A percentile compares a stretch with the other conserved stretches of the same genome.
Conservation (phyloP, 2,113 vertebrate genomes). For the Eurystomus gularis region DNA sequence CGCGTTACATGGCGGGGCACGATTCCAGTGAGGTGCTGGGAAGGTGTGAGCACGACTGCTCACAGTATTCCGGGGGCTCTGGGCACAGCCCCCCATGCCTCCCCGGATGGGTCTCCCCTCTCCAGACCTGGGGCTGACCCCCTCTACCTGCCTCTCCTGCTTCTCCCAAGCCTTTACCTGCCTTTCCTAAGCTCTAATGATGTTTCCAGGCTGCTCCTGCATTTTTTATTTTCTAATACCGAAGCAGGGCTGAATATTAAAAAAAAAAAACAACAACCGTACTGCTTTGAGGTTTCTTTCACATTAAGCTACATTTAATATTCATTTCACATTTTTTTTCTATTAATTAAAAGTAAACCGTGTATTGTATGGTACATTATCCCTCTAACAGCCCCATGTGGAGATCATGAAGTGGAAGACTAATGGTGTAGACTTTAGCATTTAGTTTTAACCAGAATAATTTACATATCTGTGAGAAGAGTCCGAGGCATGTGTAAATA, state of each 20-base stretch:
- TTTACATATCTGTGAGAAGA: conserved; percentile 95
- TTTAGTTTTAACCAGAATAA: conserved; percentile 93
- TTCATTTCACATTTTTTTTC: conserved; percentile 94
- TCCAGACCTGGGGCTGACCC: not conserved
- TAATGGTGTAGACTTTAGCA: conserved; percentile 99
- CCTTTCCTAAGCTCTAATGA: not conserved
- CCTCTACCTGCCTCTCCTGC: not conserved
- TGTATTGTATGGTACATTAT: conserved; percentile 99
- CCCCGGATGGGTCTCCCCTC: not conserved
- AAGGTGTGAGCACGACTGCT: not conserved
- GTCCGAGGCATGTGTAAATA: conserved; percentile 93
- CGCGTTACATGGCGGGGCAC: not conserved
- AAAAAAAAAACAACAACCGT: conserved; percentile 60
- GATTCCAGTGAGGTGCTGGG: not conserved
- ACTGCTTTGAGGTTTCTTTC: conserved; percentile 82
- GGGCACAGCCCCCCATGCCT: not conserved
- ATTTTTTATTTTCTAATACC: conserved; percentile 67
- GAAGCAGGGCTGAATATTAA: conserved; percentile 71
- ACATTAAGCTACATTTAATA: conserved; percentile 98
- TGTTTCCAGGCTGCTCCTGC: not conserved
- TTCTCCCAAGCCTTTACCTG: not conserved
- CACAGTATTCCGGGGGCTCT: not conserved
- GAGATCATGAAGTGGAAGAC: conserved; percentile 99
- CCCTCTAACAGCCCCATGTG: conserved; percentile 99
- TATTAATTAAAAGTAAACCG: conserved; percentile 99